A percentile compares a stretch with the other conserved stretches of the same genome.
Evolutionary conservation across 2,113 vertebrate genomes (phyloP).

Genomic region (Typhlomys cinereus): DNA sequence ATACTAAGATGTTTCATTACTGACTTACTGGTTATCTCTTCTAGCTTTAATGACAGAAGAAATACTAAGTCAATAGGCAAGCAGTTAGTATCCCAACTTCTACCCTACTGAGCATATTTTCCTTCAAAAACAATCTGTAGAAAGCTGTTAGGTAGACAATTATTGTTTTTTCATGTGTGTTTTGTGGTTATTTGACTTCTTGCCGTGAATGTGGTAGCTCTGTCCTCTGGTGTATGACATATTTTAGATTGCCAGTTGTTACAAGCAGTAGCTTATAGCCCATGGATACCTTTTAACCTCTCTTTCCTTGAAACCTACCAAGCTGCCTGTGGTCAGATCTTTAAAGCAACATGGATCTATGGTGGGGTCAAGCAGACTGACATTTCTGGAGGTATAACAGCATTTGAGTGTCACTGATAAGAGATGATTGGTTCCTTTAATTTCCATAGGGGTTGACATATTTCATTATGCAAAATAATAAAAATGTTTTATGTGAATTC

Average conservation of each 20-base stretch:
- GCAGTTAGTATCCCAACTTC: neutral
- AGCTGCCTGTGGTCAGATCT: slow-evolving; percentile 48
- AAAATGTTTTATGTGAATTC: slow-evolving; percentile 65
- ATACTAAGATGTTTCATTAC: neutral
- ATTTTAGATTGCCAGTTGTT: slow-evolving; percentile 53
- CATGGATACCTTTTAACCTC: neutral
- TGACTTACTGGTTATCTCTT: neutral
- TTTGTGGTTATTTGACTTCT: slow-evolving; percentile 44
- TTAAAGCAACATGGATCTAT: neutral
- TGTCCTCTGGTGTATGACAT: neutral
- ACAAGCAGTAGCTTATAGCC: neutral
- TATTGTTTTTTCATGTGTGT: slow-evolving; percentile 31
- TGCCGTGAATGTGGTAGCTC: neutral
- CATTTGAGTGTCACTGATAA: slow-evolving; percentile 63
- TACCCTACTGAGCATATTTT: neutral
- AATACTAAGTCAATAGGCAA: neutral
- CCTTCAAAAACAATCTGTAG: slow-evolving; percentile 42
- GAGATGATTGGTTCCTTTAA: slow-evolving; percentile 70
- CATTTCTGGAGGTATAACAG: neutral
- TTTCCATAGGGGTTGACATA: slow-evolving; percentile 62
- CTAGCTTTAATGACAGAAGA: neutral
- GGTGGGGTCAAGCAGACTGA: neutral
- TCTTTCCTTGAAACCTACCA: neutral
- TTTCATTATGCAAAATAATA: slow-evolving; percentile 73
- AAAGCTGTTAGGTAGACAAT: slow-evolving; percentile 29